Evolutionary conservation across 1,140 invertebrate genomes (phyloP).

Genomic region (Cyphomyrmex costatus): DNA sequence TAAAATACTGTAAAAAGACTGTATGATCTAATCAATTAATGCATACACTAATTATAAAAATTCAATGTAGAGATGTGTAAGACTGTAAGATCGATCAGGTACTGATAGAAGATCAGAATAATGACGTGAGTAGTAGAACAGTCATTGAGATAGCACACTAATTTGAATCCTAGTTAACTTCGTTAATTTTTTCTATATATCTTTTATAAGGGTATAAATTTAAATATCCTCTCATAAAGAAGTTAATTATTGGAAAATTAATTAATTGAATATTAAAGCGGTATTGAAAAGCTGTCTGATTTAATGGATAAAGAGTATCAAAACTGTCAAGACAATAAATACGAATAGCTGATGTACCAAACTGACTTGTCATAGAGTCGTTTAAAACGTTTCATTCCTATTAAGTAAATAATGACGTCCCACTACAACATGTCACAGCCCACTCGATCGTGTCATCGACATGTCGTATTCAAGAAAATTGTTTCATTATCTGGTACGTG

Average conservation of each 20-base stretch:
- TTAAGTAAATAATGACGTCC: slow-evolving; percentile 50
- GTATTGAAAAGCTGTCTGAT: not conserved
- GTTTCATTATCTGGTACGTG: slow-evolving; percentile 43
- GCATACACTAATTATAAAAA: not conserved
- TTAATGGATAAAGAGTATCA: not conserved
- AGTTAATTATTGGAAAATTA: not conserved
- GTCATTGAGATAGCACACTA: too few species aligned
- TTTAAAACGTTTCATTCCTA: slow-evolving; percentile 34
- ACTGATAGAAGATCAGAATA: too few species aligned
- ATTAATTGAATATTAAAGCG: not conserved
- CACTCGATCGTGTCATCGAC: slow-evolving; percentile 55
- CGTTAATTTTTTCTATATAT: too few species aligned
- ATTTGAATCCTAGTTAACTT: too few species aligned
- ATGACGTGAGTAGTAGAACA: too few species aligned
- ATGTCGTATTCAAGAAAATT: slow-evolving; percentile 47
- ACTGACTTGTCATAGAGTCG: slow-evolving; percentile 1
- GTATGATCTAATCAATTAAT: too few species aligned
- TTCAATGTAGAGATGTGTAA: not conserved
- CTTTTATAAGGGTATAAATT: not conserved
- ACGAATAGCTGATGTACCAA: not conserved
- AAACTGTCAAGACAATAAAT: slow-evolving; percentile 23
- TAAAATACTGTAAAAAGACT: too few species aligned
- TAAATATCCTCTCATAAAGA: not conserved
- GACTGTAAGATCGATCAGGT: too few species aligned
- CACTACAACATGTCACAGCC: slow-evolving; percentile 49